These are phyloP conservation scores for Teleogryllus oceanicus DNA, from an alignment of 2,888 invertebrate genomes.

Conservation along the genomic window DNA sequence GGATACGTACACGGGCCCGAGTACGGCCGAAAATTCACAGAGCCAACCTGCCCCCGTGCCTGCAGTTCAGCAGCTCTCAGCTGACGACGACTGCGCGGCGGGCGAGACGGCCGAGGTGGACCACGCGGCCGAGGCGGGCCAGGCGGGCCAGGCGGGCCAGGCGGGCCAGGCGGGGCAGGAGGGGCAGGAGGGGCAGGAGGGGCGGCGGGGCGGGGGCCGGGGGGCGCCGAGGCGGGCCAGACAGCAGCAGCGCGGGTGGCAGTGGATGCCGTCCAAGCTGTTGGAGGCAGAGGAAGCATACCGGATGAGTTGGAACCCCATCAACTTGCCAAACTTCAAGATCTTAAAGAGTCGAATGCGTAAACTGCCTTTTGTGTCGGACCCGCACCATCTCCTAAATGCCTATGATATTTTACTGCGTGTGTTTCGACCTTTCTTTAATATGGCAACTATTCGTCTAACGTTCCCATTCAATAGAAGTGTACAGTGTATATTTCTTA, in stretches of 20 bases:
- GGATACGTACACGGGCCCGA: constrained; percentile 36
- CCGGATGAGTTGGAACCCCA: constrained; percentile 87
- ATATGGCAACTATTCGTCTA: too few relatives aligned
- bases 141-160: too few relatives aligned
- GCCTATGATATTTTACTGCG: too few relatives aligned
- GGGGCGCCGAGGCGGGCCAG: constrained; percentile 51
- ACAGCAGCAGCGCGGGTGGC: constrained; percentile 68
- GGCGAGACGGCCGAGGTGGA: constrained; percentile 42
- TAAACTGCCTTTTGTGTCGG: constrained; percentile 48
- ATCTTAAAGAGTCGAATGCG: constrained; percentile 88
- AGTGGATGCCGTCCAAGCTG: constrained; percentile 74
- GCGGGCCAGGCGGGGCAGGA: constrained; percentile 50
- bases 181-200: constrained; percentile 34
- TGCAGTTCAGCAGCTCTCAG: constrained; percentile 64
- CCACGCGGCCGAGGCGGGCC: constrained; percentile 47
- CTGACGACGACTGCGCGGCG: constrained; percentile 60
- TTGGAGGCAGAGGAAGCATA: constrained; percentile 45
- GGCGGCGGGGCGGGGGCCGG: constrained; percentile 37
- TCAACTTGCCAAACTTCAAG: constrained; percentile 81
- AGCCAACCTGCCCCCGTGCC: constrained; percentile 58
- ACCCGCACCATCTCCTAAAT: too few relatives aligned
- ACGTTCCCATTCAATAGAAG: neutral
- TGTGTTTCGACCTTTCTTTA: too few relatives aligned
- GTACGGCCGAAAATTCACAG: constrained; percentile 53
- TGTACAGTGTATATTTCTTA: constrained; percentile 32